These are phyloP conservation scores for Diabrotica balteata DNA, from an alignment of 2,888 invertebrate species.

Conservation along the genomic window DNA sequence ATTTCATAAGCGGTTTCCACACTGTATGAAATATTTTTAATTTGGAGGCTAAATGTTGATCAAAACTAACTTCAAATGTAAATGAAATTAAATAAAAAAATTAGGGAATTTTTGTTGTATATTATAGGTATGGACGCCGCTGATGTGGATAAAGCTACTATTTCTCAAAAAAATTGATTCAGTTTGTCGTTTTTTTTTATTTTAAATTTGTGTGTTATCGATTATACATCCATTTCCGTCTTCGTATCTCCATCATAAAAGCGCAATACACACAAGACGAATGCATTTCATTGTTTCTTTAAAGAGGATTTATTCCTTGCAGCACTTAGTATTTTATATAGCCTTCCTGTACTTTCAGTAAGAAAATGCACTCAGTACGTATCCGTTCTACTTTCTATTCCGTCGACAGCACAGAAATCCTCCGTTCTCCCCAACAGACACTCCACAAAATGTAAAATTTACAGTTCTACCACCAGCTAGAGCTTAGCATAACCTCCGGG, in stretches of 20 bases:
- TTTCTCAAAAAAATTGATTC: too few relatives aligned
- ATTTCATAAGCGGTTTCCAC: too few relatives aligned
- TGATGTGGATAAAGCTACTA: too few relatives aligned
- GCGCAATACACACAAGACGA: not conserved
- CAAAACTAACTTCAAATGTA: too few relatives aligned
- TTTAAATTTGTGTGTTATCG: too few relatives aligned
- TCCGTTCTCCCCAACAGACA: slow-evolving; percentile 31
- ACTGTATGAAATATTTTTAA: too few relatives aligned
- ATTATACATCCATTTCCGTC: too few relatives aligned
- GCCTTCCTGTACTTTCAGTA: slow-evolving; percentile 8
- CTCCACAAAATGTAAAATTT: slow-evolving; percentile 55
- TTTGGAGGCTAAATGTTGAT: too few relatives aligned
- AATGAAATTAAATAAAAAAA: too few relatives aligned
- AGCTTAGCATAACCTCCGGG: slow-evolving; percentile 50
- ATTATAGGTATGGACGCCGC: too few relatives aligned
- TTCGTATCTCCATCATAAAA: not conserved
- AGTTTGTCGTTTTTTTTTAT: too few relatives aligned
- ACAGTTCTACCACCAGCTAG: slow-evolving; percentile 41
- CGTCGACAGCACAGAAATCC: slow-evolving; percentile 23
- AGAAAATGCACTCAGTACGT: slow-evolving; percentile 18
- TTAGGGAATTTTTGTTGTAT: too few relatives aligned
- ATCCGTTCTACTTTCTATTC: slow-evolving; percentile 39
- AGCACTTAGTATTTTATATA: slow-evolving; percentile 5
- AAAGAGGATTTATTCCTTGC: slow-evolving; percentile 21
- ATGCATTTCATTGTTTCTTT: slow-evolving; percentile 11